Base-by-base conservation (phyloP, 2,113 vertebrate genomes). In the Calonectris borealis region DNA sequence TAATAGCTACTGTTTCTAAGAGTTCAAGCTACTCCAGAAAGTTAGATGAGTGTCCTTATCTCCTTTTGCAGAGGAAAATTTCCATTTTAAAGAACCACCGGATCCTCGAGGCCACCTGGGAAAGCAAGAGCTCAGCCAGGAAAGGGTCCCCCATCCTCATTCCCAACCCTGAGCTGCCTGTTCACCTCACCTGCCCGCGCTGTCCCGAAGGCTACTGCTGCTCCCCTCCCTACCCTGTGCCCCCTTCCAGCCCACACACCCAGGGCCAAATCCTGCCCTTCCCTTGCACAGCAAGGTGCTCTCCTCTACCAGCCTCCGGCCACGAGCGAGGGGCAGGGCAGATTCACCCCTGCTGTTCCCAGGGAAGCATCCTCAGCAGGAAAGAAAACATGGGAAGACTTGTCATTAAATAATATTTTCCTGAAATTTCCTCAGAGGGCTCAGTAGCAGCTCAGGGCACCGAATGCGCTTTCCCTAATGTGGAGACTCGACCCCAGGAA, bases 281-380 rank as follows among this genome's bases (percentile, higher is more conserved):
- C 17, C 11, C 68, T 66, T 34, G 27, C 61, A 55, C 1, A 4
- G 54, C 13, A 58, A 54, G 51, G 24, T 5, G 15, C 44, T 77
- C n/a, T 55, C 46, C 42, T 54, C 9, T 13, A 36, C 26, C 55
- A 71, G 64, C 32, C 27, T 70, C 44, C 6, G 10, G 10, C 27
- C 2, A 0, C 0, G 11, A 82, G 42, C 0, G 0, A 91, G 10
- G 4, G 9, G 34, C 27, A 73, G 48, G n/a, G 38, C 61, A 84
- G 65, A 19, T 58, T 79, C 20, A 36, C 27, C 2, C 2, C 61
- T 42, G 40, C 38, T 44, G 66, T 15, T 71, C 73, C 55, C 86
- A 88, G 27, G 22, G 18, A 83, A 78, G 31, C 84, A 75, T 19
- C 51, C 8, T 0, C 42, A 81, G 42, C 32, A 80, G 91, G 68